A percentile compares a stretch with the other conserved stretches of the same genome.
Evolutionary conservation across 2,888 invertebrate genomes (phyloP).

Genomic region (Drosophila neonasuta): DNA sequence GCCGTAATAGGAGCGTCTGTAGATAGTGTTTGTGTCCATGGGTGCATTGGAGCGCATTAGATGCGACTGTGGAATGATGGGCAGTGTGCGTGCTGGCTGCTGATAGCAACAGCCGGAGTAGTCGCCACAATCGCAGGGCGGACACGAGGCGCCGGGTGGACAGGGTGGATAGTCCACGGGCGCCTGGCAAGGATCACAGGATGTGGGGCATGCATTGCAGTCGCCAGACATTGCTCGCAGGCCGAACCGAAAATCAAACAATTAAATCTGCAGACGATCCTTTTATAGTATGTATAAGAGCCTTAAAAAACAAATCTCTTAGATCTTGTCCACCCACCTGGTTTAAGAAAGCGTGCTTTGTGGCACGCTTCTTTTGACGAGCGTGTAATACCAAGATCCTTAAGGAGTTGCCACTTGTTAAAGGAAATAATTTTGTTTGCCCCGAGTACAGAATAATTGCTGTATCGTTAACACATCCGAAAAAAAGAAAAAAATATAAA

Average conservation of each 20-base stretch:
- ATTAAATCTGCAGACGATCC: not conserved
- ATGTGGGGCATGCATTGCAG: slow-evolving; percentile 25
- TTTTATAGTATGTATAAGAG: no score
- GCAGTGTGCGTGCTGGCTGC: slow-evolving; percentile 78
- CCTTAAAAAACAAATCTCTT: no score
- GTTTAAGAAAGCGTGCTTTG: not conserved
- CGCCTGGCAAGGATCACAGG: slow-evolving; percentile 64
- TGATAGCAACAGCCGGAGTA: slow-evolving; percentile 79
- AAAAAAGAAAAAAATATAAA: slow-evolving; percentile 51
- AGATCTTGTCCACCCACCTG: not conserved
- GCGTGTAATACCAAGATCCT: not conserved
- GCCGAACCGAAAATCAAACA: not conserved
- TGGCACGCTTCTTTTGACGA: not conserved
- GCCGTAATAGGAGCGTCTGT: slow-evolving; percentile 86
- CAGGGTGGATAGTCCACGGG: slow-evolving; percentile 70
- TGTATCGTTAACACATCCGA: slow-evolving; percentile 60
- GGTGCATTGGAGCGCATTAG: slow-evolving; percentile 85
- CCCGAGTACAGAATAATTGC: slow-evolving; percentile 36
- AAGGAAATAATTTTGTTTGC: slow-evolving; percentile 68
- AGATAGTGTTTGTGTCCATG: slow-evolving; percentile 86
- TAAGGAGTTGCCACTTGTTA: slow-evolving; percentile 37
- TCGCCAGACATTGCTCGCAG: slow-evolving; percentile 19
- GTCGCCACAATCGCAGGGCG: slow-evolving; percentile 73
- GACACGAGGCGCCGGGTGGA: slow-evolving; percentile 54
- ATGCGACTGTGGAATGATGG: slow-evolving; percentile 72